These are phyloP conservation scores for Chrysomallon squamiferum DNA, from an alignment of 1,140 invertebrate genomes.

Conservation along the genomic window DNA sequence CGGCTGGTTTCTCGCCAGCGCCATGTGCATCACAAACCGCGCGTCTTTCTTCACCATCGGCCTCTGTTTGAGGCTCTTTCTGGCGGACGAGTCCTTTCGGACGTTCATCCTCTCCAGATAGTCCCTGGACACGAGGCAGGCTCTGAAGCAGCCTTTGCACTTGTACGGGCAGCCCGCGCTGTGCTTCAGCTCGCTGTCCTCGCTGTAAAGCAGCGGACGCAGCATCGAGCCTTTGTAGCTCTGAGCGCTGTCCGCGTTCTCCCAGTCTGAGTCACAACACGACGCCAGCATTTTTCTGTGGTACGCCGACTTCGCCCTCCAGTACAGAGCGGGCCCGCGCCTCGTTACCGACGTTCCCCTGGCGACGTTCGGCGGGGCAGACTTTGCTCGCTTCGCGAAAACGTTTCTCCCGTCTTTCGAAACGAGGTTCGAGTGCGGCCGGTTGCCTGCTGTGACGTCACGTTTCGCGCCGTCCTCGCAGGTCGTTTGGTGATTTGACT, in stretches of 20 bases:
- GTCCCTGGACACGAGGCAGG: slow-evolving; percentile 28
- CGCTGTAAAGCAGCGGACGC: slow-evolving; percentile 11
- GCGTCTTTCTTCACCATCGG: slow-evolving; percentile 11
- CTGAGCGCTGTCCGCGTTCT: not conserved
- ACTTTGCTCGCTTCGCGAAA: slow-evolving; percentile 12
- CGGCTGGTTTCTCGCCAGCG: slow-evolving; percentile 25
- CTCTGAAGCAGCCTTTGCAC: slow-evolving; percentile 34
- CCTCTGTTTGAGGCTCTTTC: not conserved
- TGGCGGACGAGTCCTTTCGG: not conserved
- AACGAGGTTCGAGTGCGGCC: not conserved
- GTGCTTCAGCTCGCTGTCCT: slow-evolving; percentile 16
- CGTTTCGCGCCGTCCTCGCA: not conserved
- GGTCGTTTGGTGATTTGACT: not conserved
- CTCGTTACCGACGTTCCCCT: not conserved
- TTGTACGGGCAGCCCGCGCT: slow-evolving; percentile 34
- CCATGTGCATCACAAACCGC: slow-evolving; percentile 8
- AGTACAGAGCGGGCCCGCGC: slow-evolving; percentile 15
- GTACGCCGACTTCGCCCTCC: slow-evolving; percentile 24
- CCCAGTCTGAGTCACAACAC: not conserved
- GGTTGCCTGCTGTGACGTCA: not conserved
- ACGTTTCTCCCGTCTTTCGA: not conserved
- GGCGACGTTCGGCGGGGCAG: slow-evolving; percentile 13
- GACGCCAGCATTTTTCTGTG: slow-evolving; percentile 16
- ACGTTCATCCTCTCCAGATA: slow-evolving; percentile 13
- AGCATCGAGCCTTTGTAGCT: slow-evolving; percentile 3